A percentile compares a stretch with the other conserved stretches of the same genome.
Evolutionary conservation across 2,888 invertebrate genomes (phyloP).

Genomic region (Choristoneura rosaceana): DNA sequence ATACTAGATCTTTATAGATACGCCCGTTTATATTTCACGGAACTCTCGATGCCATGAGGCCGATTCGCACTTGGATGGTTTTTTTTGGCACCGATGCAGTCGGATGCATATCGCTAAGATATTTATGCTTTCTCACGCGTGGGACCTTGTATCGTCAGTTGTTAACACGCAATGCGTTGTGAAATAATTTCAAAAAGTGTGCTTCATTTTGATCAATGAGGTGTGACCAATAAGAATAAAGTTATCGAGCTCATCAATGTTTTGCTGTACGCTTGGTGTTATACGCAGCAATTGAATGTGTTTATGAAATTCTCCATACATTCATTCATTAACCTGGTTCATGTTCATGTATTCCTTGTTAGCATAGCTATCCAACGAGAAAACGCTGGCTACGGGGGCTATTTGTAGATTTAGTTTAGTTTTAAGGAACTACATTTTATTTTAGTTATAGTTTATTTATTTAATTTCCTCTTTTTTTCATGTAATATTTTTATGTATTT

Average conservation of each 20-base stretch:
- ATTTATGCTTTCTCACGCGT: slow-evolving; percentile 1
- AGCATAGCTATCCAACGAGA: too few species aligned
- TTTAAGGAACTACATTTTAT: too few species aligned
- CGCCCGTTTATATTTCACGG: too few species aligned
- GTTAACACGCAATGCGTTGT: slow-evolving; percentile 14
- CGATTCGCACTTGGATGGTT: background rate
- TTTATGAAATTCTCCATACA: slow-evolving; percentile 19
- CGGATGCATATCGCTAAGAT: slow-evolving; percentile 7
- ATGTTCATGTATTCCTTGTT: background rate
- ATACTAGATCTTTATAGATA: too few species aligned
- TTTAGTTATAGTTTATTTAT: too few species aligned
- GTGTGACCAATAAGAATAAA: slow-evolving; percentile 24
- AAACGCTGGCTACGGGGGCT: too few species aligned
- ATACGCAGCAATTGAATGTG: slow-evolving; percentile 10
- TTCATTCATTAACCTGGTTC: too few species aligned
- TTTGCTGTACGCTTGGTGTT: slow-evolving; percentile 8
- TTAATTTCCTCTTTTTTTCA: too few species aligned
- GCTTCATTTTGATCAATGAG: slow-evolving; percentile 29
- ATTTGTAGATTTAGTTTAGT: too few species aligned
- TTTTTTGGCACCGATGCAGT: background rate
- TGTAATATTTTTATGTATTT: too few species aligned
- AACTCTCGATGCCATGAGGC: too few species aligned
- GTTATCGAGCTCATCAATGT: slow-evolving; percentile 11
- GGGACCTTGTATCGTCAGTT: slow-evolving; percentile 16
- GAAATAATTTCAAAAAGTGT: slow-evolving; percentile 15